Percentiles rank a stretch among this genome's conserved stretches.
Evolutionary conservation across 2,888 invertebrate species (phyloP).

Genomic region (Alloplasta piceator): DNA sequence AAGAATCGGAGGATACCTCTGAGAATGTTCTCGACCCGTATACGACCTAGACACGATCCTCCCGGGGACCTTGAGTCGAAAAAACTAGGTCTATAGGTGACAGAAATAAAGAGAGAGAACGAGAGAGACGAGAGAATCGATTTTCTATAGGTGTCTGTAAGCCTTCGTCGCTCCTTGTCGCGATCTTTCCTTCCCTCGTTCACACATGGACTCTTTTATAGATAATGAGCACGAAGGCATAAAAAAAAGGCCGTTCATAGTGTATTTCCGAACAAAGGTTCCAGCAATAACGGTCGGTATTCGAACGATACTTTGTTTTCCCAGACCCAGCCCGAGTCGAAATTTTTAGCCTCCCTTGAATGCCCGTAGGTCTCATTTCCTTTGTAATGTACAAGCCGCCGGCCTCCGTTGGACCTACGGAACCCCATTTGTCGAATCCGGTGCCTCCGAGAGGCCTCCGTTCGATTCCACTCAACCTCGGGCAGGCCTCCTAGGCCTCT

Average conservation of each 20-base stretch:
- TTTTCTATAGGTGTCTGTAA: conserved; percentile 47
- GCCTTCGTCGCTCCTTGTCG: conserved; percentile 12
- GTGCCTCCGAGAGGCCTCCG: too few species aligned
- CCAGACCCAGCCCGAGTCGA: too few species aligned
- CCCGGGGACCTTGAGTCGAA: conserved; percentile 66
- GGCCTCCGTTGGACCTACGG: too few species aligned
- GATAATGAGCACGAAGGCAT: conserved; percentile 12
- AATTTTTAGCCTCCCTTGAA: too few species aligned
- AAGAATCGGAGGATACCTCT: conserved; percentile 34
- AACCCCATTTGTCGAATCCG: too few species aligned
- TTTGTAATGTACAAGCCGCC: too few species aligned
- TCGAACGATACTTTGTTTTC: too few species aligned
- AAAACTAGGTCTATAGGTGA: conserved; percentile 68
- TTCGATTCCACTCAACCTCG: too few species aligned
- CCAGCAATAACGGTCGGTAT: too few species aligned
- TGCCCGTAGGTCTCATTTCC: too few species aligned
- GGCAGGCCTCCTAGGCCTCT: too few species aligned
- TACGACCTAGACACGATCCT: conserved; percentile 68
- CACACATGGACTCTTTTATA: not conserved
- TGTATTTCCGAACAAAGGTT: too few species aligned
- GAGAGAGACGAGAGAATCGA: conserved; percentile 49
- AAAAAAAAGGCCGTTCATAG: not conserved
- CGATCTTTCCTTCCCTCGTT: not conserved
- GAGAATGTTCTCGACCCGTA: conserved; percentile 65
- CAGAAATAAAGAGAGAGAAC: conserved; percentile 34